Conservation (phyloP, 2,113 vertebrate species). For the Pontoporia blainvillei region DNA sequence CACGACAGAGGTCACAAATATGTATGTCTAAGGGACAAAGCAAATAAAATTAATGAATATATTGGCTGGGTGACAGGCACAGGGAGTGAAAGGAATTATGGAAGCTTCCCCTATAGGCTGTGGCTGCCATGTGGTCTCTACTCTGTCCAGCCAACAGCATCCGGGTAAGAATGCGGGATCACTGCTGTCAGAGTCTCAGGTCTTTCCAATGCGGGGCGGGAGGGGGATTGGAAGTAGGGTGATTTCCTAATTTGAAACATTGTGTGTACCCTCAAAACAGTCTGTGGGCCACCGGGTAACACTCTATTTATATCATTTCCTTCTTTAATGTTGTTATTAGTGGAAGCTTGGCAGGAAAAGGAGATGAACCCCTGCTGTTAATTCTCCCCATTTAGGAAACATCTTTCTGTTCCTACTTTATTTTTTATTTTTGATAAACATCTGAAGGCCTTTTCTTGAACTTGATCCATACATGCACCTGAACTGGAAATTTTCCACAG, state of each 20-base stretch:
- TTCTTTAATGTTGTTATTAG: not conserved
- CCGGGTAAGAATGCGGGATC: accelerated
- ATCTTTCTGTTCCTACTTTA: not conserved
- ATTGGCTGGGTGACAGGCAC: too few relatives aligned
- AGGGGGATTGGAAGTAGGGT: accelerated
- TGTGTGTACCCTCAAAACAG: accelerated
- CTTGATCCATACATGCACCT: conserved; percentile 57
- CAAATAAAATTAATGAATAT: not conserved
- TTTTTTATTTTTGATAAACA: not conserved
- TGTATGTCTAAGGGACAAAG: not conserved
- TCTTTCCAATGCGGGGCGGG: accelerated
- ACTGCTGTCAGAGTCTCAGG: not conserved
- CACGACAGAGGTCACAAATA: not conserved
- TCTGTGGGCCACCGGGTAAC: too few relatives aligned
- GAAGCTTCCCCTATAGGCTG: not conserved
- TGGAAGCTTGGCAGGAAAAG: not conserved
- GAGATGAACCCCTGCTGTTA: not conserved
- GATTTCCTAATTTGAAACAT: not conserved
- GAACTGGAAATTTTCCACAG: not conserved
- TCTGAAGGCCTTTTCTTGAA: accelerated
- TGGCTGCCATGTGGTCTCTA: not conserved
- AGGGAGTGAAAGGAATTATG: too few relatives aligned
- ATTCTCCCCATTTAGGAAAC: not conserved
- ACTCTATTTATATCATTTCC: not conserved
- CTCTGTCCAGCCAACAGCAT: not conserved